Base-by-base conservation (phyloP, 2,113 vertebrate genomes). In the Amblyornis subalaris region DNA sequence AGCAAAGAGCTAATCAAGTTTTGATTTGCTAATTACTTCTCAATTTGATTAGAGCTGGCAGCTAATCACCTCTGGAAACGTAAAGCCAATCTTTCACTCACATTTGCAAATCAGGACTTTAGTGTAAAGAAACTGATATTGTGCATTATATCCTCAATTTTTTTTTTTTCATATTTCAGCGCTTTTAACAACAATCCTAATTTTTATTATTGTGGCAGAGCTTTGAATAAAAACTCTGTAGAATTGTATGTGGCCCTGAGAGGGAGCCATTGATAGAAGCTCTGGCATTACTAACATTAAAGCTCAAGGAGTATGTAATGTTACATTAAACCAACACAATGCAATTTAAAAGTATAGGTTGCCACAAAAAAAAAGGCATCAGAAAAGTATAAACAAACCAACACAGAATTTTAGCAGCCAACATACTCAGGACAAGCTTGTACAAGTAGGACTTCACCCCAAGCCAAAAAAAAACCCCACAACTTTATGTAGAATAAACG, bases 11-110 rank as follows among this genome's bases (percentile, higher is more conserved):
- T 98, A 98, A 98, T 98, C 98, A 98, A 97, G 97, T 98, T 98
- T 98, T 98, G 98, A 98, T 98, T 98, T 98, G 94, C 95, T 98
- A 98, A 98, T 98, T 98, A 97, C 97, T 98, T 98, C 97, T 98
- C 98, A 98, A 98, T 98, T 98, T 98, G 98, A 98, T 98, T 98
- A 98, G 91, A 96, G 95, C 94, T 98, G 98, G 97, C 97, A 98
- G 98, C 96, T 98, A 98, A 98, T 98, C 98, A 98, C 97, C 95
- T 96, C 94, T 97, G 85, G 88, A 98, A 98, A 97, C 91, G 62
- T 97, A 98, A 98, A 98, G 98, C 97, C 97, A 98, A 97, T 98
- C 97, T 98, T 97, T 97, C 97, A 97, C 91, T 98, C 97, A 97
- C 62, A 98, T 97, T 97, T 98, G 94, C 92, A 98, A 98, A 97